Evolutionary conservation across 1,140 invertebrate genomes (phyloP).

Genomic region (Rhyacophila brunnea): DNA sequence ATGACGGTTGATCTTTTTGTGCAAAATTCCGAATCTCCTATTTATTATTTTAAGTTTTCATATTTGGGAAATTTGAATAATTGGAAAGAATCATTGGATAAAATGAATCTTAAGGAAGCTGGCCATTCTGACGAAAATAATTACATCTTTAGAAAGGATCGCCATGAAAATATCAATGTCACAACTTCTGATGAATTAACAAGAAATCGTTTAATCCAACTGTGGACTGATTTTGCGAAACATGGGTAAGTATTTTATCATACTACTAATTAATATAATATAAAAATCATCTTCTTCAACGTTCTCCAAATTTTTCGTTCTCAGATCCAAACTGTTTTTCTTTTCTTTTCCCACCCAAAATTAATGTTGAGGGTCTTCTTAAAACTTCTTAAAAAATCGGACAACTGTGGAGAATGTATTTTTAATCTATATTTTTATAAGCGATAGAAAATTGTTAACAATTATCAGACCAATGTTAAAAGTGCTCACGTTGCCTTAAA

Average conservation of each 20-base stretch:
- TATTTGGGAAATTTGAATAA: constrained; percentile 20
- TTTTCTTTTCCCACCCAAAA: no score
- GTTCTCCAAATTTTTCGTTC: no score
- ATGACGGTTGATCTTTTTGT: constrained; percentile 10
- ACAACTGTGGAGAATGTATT: no score
- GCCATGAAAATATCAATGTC: neutral
- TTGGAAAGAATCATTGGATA: neutral
- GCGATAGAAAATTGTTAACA: no score
- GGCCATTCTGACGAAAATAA: constrained; percentile 19
- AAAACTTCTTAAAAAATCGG: no score
- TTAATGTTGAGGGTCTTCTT: no score
- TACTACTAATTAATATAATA: no score
- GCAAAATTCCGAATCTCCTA: constrained; percentile 1
- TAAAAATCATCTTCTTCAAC: no score
- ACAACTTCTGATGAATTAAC: constrained; percentile 8
- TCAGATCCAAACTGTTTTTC: no score
- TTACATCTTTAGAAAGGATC: constrained; percentile 21
- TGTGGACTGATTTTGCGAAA: constrained; percentile 33
- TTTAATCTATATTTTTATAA: no score
- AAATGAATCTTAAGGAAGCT: constrained; percentile 9
- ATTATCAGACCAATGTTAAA: no score
- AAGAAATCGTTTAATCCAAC: constrained; percentile 14
- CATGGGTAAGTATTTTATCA: constrained; percentile 25
- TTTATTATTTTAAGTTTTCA: constrained; percentile 21
- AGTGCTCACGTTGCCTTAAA: no score